Evolutionary conservation across 2,113 vertebrate genomes (phyloP).

Genomic region (Phalacrocorax aristotelis): DNA sequence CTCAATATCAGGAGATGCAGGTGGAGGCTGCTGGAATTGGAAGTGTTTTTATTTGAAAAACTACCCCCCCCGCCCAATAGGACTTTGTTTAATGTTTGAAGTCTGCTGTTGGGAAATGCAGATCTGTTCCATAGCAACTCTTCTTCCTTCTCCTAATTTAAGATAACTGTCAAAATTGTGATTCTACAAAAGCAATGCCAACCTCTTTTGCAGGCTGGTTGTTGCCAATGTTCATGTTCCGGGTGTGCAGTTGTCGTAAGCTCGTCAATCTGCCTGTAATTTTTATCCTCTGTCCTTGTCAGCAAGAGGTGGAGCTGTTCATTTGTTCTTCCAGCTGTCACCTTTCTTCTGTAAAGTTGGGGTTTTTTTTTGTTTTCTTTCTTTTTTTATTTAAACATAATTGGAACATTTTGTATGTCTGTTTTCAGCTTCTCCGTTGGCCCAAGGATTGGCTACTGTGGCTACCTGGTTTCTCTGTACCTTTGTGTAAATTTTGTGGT

Average conservation of each 20-base stretch:
- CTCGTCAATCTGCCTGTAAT: background rate
- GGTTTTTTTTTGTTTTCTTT: background rate
- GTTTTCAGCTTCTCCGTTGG: background rate
- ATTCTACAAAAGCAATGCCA: background rate
- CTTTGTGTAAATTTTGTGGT: background rate
- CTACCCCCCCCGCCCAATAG: accelerated
- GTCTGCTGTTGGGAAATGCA: background rate
- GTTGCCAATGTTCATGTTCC: background rate
- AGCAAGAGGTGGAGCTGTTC: background rate
- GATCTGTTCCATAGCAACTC: background rate
- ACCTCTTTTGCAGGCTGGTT: background rate
- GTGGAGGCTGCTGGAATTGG: background rate
- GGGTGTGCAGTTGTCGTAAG: background rate
- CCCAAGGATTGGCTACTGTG: background rate
- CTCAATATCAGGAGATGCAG: background rate
- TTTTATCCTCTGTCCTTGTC: background rate
- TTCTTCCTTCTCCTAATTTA: background rate
- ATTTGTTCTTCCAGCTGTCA: background rate
- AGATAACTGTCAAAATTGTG: background rate
- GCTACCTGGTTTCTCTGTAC: background rate
- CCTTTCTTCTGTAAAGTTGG: background rate
- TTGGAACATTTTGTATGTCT: background rate
- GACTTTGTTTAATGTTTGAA: background rate
- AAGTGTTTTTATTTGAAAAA: background rate
- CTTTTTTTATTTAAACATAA: background rate